Evolutionary conservation across 2,888 invertebrate genomes (phyloP), one percentile per base, ranked within the genome.

Genomic region (Drosophila nigricruria): DNA sequence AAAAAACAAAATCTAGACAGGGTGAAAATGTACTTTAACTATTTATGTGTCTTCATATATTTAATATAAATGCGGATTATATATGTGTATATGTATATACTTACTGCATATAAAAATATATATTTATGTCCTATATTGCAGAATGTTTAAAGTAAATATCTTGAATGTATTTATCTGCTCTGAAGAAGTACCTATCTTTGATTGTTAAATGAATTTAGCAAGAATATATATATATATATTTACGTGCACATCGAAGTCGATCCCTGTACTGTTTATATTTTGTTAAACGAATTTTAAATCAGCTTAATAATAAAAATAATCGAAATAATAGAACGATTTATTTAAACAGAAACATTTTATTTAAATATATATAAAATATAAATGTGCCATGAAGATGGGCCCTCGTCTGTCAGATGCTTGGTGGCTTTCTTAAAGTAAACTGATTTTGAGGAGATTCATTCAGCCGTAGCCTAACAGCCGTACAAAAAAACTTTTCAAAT

Each of bases 31-130:
- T 83, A 82, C 73, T 82, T 83, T 62, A 77, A 50, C 45, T 60
- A 57, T 53, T 23, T 71, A 45, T 70, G 81, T 82, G 83, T 86
- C 86, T 82, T 86, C 73, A 20, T 53, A 73, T 73, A 61, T 77
- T 43, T 6, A 61, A 61, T 64, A 69, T 68, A 64, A 20, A 61
- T 32, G 36, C 20, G 40, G 14, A 30, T 18, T 38, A 36, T 36
- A 40, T 30, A 40, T 47, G 25, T 47, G 2, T 40, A 3, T 12
- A 43, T 59, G 34, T 47, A 57, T 59, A 30, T 38, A 65, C 38
- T 49, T 42, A 45, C 4, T 27, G 18, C 2, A 20, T 53, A 42
- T 53, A 58, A 57, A 47, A n/a, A 27, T 5, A 6, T 50, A 47
- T 52, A 58, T 59, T 23, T 56, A 18, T 70, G 34, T 40, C 12